Base-by-base conservation (phyloP, 2,888 invertebrate genomes). In the Thalpophila matura region DNA sequence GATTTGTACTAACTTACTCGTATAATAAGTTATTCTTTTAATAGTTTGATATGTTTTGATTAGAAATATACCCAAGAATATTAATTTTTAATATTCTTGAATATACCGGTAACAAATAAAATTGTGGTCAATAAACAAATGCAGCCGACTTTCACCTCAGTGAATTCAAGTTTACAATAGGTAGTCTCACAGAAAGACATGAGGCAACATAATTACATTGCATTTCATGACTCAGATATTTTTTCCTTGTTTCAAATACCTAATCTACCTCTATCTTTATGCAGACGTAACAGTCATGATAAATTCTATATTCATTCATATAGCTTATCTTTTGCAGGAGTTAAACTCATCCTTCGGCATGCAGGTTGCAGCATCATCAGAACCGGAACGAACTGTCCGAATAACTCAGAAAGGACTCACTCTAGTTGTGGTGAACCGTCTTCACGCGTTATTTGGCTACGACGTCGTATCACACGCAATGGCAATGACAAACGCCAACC, bases 401-500 rank as follows among this genome's bases (percentile, higher is more conserved):
- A 85, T 95, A 7, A 89, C 91, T 12, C 93, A 93, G 63, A 94
- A 93, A 61, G 93, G 95, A 0, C 73, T 95, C 4, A 94, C 95
- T 0, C 77, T 95, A 24, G 91, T 93, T 9, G 89, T 94, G 3
- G 94, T 95, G 31, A 95, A 95, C 81, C 86, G 94, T 4, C 84
- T 95, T 2, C 95, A 95, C 79, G 92, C 87, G 1, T 76, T 94
- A n/a, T 86, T 95, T 37, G 95, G 95, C 0, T 95, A 94, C 79
- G 94, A 95, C 79, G 95, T 95, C 10, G 87, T 94, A 1, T 95
- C 95, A 0, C 95, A 95, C 79, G 88, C 95, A 3, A 95, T 95
- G 95, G 91, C 94, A 1, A 94, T 95, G 92, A 94, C 95, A 18
- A 94, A 94, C 73, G 90, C 93, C 12, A 95, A 95, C 79, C 85